Evolutionary conservation across 2,888 invertebrate species (phyloP).

Genomic region (Pelosia muscerda): DNA sequence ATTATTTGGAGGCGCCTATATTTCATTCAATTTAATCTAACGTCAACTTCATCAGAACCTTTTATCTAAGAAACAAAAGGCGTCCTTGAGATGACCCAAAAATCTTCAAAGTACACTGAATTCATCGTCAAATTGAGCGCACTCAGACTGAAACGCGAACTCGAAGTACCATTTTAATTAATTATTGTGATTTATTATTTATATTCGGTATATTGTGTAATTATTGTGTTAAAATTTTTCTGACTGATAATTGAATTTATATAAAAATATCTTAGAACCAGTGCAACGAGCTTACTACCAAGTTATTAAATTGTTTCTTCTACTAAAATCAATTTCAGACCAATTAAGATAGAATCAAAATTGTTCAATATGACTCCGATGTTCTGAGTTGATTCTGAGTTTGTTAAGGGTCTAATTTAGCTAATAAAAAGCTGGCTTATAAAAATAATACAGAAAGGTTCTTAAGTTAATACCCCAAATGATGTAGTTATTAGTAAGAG

Average conservation of each 20-base stretch:
- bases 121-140: not conserved
- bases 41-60: not conserved
- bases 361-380: not conserved
- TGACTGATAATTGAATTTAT: slow-evolving; percentile 6
- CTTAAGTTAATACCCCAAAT: not conserved
- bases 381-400: not conserved
- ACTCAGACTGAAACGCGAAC: not conserved
- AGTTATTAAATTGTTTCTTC: not conserved
- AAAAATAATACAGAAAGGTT: not conserved
- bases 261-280: slow-evolving; percentile 10
- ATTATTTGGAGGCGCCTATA: not conserved
- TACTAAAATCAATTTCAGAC: not conserved
- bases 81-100: slow-evolving; percentile 32
- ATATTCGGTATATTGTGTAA: too few relatives aligned
- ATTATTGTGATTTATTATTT: too few relatives aligned
- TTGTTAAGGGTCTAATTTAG: not conserved
- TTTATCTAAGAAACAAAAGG: slow-evolving; percentile 18
- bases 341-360: not conserved
- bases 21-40: slow-evolving; percentile 1
- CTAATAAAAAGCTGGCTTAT: not conserved
- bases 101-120: slow-evolving; percentile 13
- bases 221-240: too few relatives aligned
- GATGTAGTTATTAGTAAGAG: too few relatives aligned
- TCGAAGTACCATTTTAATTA: slow-evolving; percentile 21
- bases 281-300: not conserved